Base-by-base conservation (phyloP, 2,888 invertebrate genomes). In the Polyploca ridens region DNA sequence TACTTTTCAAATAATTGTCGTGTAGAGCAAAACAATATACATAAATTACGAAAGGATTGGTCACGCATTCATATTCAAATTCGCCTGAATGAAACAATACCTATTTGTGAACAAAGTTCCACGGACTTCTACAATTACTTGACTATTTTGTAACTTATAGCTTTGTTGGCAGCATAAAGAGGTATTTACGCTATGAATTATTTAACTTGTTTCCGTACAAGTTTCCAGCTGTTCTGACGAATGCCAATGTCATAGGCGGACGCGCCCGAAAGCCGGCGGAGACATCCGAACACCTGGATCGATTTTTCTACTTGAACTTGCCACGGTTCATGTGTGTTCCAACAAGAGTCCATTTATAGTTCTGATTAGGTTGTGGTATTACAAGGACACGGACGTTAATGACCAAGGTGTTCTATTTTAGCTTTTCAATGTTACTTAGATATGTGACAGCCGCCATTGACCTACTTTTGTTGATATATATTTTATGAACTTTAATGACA, bases 281-380 rank as follows among this genome's bases (percentile, higher is more conserved):
- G 69, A 58, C 60, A 64, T 63, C 74, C 86, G 88, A 87, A 65
- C 68, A 77, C 77, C 79, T 83, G 79, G 78, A 90, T 90, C 90
- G 90, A 90, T 90, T 84, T 84, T 84, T 81, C 80, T 76, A 77
- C 84, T 85, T 89, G 86, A 90, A 88, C 89, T 87, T 87, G 84
- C 75, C 70, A 63, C 76, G 70, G 78, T 78, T 82, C 78, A 79
- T 77, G 77, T 81, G 71, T 72, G 78, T 69, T 69, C 63, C 73
- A 72, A 67, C 81, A 83, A 83, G 70, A 70, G 66, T 68, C 62
- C 68, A 73, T 82, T 81, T 78, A 80, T 79, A 76, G 72, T 71
- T 71, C 74, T 70, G 54, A 38, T 44, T 57, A 63, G 83, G 84
- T 83, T 87, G 84, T 74, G 81, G 82, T 69, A 79, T 68, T 64